These are phyloP conservation scores for Cosmia trapezina DNA, from an alignment of 2,888 invertebrate genomes.

Conservation along the genomic window DNA sequence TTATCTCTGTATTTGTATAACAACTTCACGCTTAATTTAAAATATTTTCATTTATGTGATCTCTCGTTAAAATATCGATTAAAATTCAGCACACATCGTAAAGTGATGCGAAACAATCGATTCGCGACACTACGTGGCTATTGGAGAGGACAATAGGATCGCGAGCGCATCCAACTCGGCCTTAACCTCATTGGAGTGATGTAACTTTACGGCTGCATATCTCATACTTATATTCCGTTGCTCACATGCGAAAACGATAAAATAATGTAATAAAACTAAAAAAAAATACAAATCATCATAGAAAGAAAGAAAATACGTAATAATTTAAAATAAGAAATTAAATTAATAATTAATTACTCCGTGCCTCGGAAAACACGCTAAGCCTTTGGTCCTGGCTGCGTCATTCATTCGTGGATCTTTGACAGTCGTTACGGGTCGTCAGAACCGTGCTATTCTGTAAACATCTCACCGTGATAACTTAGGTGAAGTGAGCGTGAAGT, in stretches of 20 bases:
- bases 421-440: too few relatives aligned
- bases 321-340: too few relatives aligned
- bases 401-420: too few relatives aligned
- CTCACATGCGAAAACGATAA: constrained; percentile 24
- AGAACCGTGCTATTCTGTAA: too few relatives aligned
- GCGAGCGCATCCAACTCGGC: constrained; percentile 68
- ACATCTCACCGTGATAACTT: too few relatives aligned
- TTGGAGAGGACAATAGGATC: constrained; percentile 70
- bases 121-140: constrained; percentile 64
- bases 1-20: constrained; percentile 20
- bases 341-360: too few relatives aligned
- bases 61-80: constrained; percentile 56
- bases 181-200: constrained; percentile 75
- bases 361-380: too few relatives aligned
- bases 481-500: too few relatives aligned
- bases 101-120: constrained; percentile 68
- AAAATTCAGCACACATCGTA: constrained; percentile 69
- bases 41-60: constrained; percentile 39
- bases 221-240: constrained; percentile 36
- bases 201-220: constrained; percentile 65
- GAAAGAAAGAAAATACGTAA: too few relatives aligned
- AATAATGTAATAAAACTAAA: not conserved
- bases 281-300: too few relatives aligned
- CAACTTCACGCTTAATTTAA: constrained; percentile 33
- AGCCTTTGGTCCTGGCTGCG: too few relatives aligned